These are phyloP conservation scores for Osmerus mordax DNA, from an alignment of 2,113 vertebrate species.

Conservation along the genomic window DNA sequence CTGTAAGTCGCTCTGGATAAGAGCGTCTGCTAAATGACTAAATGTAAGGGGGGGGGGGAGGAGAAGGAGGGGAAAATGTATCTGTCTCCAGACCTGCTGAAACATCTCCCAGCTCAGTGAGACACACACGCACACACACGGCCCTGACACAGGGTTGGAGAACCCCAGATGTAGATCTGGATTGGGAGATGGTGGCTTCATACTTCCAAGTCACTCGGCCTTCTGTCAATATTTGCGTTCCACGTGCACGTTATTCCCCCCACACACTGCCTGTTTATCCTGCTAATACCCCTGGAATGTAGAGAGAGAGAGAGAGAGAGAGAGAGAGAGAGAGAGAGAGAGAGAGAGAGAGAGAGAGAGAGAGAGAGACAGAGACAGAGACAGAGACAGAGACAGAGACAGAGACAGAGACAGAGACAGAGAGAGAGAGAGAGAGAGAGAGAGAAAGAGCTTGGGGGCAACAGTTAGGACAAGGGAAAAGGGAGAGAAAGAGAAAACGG, in stretches of 20 bases:
- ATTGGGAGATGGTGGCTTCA: slow-evolving; percentile 24
- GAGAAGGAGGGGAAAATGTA: background rate
- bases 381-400: background rate
- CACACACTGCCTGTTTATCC: slow-evolving; percentile 39
- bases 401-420: background rate
- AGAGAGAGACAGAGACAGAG: background rate
- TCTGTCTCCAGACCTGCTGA: background rate
- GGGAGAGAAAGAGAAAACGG: background rate
- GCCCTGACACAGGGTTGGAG: background rate
- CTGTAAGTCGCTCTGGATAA: too few relatives aligned
- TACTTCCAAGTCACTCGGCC: slow-evolving; percentile 20
- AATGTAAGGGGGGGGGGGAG: background rate
- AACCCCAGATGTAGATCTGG: slow-evolving; percentile 17
- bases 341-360: background rate
- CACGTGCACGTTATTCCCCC: slow-evolving; percentile 43
- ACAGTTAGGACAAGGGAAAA: background rate
- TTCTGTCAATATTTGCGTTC: slow-evolving; percentile 53
- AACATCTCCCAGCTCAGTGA: background rate
- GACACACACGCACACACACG: too few relatives aligned
- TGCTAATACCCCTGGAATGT: slow-evolving; percentile 47
- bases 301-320: slow-evolving; percentile 8
- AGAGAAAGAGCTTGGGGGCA: background rate
- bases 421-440: background rate
- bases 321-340: background rate
- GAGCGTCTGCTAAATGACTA: too few relatives aligned